Evolutionary conservation across 2,113 vertebrate species (phyloP), one percentile per base, ranked within the genome.

Genomic region (Chaetodon auriga): DNA sequence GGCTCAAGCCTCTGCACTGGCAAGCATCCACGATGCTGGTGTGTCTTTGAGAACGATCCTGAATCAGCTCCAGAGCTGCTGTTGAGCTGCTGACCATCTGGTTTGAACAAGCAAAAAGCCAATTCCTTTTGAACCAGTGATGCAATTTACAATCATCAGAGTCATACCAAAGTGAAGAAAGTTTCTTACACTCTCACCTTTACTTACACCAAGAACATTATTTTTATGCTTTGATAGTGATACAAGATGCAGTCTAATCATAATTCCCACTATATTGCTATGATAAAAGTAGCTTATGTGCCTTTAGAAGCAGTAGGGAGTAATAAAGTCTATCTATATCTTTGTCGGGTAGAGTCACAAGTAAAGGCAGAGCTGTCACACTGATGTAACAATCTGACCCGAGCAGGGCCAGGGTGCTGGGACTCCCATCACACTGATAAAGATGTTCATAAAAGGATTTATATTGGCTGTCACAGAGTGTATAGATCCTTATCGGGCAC

Each of bases 391-490:
- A 92, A 94, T 93, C 90, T 93, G 90, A 92, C 92, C 93, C 35
- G 46, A 85, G 53, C 88, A 80, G 84, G 83, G 82, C 85, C 80
- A 81, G 21, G 69, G 86, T 84, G 83, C 86, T 10, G 62, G 79
- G 68, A 66, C 89, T 89, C 88, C 87, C 89, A 88, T 89, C 84
- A 80, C 16, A 62, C 75, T 77, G 93, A 94, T 94, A 93, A 90
- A 88, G 84, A 93, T 91, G 90, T 89, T 93, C 93, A 93, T 93
- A 93, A 93, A 93, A 87, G 78, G 89, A 93, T 93, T 94, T 92
- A 94, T 94, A 94, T 93, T 93, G 91, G 78, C 85, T 94, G 94
- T 91, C 90, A 90, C 72, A 51, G 77, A 89, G 79, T 88, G 75
- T 90, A 88, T 62, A 91, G 92, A 94, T 92, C 62, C 35, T 9